These are phyloP conservation scores for Phoebastria nigripes DNA, from an alignment of 2,797 vertebrate genomes.

Conservation along the genomic window DNA sequence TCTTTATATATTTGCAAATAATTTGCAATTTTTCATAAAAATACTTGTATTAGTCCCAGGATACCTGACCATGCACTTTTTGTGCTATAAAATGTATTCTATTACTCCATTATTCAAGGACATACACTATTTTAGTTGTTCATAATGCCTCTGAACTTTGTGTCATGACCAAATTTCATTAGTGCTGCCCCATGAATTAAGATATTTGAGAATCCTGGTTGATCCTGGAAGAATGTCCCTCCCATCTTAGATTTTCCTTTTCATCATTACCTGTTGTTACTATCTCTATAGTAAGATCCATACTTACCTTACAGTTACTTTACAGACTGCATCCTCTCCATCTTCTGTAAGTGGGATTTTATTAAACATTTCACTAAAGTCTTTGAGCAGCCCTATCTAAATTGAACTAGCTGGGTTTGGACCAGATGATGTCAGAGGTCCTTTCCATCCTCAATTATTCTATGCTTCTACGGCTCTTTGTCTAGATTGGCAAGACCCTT, in stretches of 20 bases:
- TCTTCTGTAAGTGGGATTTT: not conserved
- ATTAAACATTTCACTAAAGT: not conserved
- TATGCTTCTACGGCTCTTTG: not conserved
- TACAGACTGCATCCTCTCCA: not conserved
- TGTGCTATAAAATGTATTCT: not conserved
- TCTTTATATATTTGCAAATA: not conserved
- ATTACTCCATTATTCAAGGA: not conserved
- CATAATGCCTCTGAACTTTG: not conserved
- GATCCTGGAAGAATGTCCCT: not conserved
- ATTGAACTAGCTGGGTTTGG: not conserved
- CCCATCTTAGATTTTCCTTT: not conserved
- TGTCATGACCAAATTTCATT: not conserved
- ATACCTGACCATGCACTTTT: not conserved
- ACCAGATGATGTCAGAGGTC: not conserved
- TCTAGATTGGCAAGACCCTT: not conserved
- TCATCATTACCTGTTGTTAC: not conserved
- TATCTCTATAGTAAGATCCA: not conserved
- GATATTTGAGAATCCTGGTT: not conserved
- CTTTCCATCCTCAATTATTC: not conserved
- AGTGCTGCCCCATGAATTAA: not conserved
- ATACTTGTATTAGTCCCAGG: not conserved
- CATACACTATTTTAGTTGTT: not conserved
- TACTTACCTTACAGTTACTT: not conserved
- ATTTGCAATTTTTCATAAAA: not conserved
- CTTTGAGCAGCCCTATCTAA: not conserved